Evolutionary conservation across 2,888 invertebrate genomes (phyloP).

Genomic region (Itoplectis maculator): DNA sequence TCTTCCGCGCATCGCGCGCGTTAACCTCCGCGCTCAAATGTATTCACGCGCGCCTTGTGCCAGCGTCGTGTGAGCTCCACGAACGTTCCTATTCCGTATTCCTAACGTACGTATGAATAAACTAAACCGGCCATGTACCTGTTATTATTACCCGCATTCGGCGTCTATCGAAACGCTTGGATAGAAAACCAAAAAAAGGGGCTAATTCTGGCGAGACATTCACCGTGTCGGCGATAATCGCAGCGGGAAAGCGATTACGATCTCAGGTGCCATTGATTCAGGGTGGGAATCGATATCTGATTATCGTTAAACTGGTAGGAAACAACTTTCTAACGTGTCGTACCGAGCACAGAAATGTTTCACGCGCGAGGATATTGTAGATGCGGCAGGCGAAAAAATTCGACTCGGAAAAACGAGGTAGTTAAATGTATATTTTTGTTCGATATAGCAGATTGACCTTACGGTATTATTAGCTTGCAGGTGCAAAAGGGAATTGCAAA

Average conservation of each 20-base stretch:
- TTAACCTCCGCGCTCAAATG: slow-evolving; percentile 38
- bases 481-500: too few relatives aligned
- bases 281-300: slow-evolving; percentile 2
- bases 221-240: neutral
- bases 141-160: slow-evolving; percentile 11
- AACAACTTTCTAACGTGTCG: slow-evolving; percentile 37
- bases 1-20: slow-evolving; percentile 21
- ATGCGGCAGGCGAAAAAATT: neutral
- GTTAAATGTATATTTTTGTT: neutral
- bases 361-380: neutral
- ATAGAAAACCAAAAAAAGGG: neutral
- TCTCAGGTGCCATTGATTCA: neutral
- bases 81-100: slow-evolving; percentile 3
- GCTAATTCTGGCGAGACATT: neutral
- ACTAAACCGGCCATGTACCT: neutral
- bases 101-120: neutral
- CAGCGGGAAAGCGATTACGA: neutral
- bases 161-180: neutral
- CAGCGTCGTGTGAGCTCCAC: slow-evolving; percentile 28
- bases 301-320: neutral
- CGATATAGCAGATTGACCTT: too few relatives aligned
- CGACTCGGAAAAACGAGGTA: neutral
- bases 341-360: neutral
- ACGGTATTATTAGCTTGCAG: too few relatives aligned
- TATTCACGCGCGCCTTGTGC: slow-evolving; percentile 18